Conservation (phyloP, 2,113 vertebrate genomes). For the Actenoides lindsayi region DNA sequence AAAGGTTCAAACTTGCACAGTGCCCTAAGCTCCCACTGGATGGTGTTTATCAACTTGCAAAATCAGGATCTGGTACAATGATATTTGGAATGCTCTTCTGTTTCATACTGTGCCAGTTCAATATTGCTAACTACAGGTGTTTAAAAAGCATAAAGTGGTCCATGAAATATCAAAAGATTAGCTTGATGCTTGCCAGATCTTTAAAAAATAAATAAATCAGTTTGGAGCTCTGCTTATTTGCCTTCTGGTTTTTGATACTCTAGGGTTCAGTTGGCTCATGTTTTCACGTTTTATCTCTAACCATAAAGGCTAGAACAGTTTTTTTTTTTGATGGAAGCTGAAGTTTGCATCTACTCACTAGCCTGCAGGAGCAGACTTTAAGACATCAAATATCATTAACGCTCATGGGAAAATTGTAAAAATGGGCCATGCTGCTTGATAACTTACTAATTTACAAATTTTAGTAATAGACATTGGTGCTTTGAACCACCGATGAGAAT, state of each 20-base stretch:
- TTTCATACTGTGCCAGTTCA: constrained; percentile 70
- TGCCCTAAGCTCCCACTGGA: constrained; percentile 65
- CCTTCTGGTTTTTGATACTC: constrained; percentile 61
- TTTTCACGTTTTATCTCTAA: constrained; percentile 59
- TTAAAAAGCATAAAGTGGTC: constrained; percentile 59
- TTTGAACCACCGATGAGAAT: constrained; percentile 54
- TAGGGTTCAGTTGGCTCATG: constrained; percentile 54
- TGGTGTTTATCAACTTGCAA: constrained; percentile 64
- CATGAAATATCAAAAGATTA: constrained; percentile 67
- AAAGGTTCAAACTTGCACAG: constrained; percentile 61
- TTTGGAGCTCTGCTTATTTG: constrained; percentile 38
- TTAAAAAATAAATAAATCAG: constrained; percentile 41
- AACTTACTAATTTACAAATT: constrained; percentile 66
- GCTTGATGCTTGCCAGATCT: constrained; percentile 26
- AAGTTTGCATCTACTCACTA: constrained; percentile 58
- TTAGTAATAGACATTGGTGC: constrained; percentile 20
- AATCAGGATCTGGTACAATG: constrained; percentile 62
- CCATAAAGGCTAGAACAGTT: constrained; percentile 30
- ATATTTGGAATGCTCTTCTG: constrained; percentile 56
- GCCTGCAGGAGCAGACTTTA: constrained; percentile 50
- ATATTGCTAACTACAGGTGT: constrained; percentile 71
- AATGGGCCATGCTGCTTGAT: constrained; percentile 47
- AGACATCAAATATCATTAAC: constrained; percentile 46
- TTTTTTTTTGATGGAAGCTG: constrained; percentile 46
- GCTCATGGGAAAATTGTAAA: constrained; percentile 46